Evolutionary conservation across 2,888 invertebrate species (phyloP), one percentile per base, ranked within the genome.

Genomic region (Ophioninae sp.): DNA sequence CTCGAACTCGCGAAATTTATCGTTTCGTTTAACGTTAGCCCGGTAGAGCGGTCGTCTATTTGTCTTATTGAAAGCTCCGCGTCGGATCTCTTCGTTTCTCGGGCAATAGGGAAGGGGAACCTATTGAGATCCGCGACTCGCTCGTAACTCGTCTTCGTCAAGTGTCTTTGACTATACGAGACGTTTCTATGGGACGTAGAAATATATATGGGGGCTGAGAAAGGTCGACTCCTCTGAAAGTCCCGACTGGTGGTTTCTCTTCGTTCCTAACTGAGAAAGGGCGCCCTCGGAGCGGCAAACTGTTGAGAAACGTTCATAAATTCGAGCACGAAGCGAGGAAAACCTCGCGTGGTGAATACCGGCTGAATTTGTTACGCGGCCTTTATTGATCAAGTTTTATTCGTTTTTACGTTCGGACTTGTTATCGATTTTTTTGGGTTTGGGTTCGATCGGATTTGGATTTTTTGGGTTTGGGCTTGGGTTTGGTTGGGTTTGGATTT

Each of bases 81-180:
- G 20, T 50, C 64, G 64, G 57, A 67, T 56, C 61, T 30, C n/a
- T 20, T 62, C 37, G 44, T n/a, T 44, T 41, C 62, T 37, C 17
- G 21, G 21, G 56, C 57, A 21, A 21, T 30, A 65, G 13, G 62
- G 50, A 62, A n/a, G 20, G 64, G 50, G 68, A 23, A 69, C n/a
- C 20, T 39, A 62, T 7, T 39, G 56, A 61, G 72, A 70, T 56
- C 30, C 69, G 62, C 44, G 72, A 41, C 68, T n/a, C 57, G 56
- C 61, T 85, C 81, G 81, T 72, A 83, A 79, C 82, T 81, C 74
- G 83, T 79, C 81, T 85, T 85, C 74, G 82, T 84, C 84, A 79
- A 44, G 44, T 44, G 77, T 62, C 77, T 70, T 80, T 65, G 62
- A 80, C 77, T 44, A 62, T 82, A 21, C 57, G 78, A 72, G 70